phyloP scores from a whole-genome alignment of 1,140 invertebrate species.

The Eriosoma lanigerum region DNA sequence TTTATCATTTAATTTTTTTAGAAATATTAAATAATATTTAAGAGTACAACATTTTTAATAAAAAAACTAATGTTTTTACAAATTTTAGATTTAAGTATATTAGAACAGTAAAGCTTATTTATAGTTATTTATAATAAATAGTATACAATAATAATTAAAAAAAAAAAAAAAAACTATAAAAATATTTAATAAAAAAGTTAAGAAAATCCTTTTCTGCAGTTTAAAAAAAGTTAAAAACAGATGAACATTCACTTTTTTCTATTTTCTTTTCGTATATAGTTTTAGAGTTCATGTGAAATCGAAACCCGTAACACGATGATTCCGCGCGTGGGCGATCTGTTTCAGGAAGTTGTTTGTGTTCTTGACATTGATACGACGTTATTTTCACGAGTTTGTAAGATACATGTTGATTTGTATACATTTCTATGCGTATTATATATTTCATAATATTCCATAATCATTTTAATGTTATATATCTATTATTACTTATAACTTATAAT shows the following conservation, averaged over 20 bases:
- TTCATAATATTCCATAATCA: too few relatives aligned
- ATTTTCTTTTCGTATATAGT: not conserved
- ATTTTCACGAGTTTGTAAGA: not conserved
- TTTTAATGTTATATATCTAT: too few relatives aligned
- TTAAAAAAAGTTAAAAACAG: not conserved
- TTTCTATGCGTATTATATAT: not conserved
- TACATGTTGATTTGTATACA: not conserved
- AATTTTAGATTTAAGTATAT: too few relatives aligned
- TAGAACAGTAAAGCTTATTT: too few relatives aligned
- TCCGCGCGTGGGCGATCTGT: not conserved
- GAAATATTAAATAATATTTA: too few relatives aligned
- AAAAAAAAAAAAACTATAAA: too few relatives aligned
- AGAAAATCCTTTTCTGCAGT: not conserved
- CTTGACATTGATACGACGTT: not conserved
- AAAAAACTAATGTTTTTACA: too few relatives aligned
- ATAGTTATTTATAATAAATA: not conserved
- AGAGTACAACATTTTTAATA: too few relatives aligned
- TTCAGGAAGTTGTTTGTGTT: conserved; percentile 1
- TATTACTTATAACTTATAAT: too few relatives aligned
- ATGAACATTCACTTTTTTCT: not conserved
- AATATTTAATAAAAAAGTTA: too few relatives aligned
- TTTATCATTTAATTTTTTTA: too few relatives aligned
- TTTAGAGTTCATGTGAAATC: not conserved
- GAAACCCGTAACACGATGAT: not conserved
- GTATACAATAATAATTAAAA: too few relatives aligned